Conservation (phyloP, 2,797 vertebrate species). For the Danio choprae region DNA sequence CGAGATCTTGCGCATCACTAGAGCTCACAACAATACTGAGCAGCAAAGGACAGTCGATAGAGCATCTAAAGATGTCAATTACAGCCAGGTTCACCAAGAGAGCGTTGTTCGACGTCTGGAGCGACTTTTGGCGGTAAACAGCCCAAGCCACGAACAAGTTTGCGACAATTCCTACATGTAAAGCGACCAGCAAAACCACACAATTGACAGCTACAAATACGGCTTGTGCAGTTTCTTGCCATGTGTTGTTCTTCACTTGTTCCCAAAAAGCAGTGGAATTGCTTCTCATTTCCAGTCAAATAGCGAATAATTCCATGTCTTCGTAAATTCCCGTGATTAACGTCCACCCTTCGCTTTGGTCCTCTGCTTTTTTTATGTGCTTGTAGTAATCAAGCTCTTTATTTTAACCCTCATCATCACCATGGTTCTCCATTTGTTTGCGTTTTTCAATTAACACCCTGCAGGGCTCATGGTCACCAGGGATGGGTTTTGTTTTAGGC, state of each 20-base stretch:
- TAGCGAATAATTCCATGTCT: conserved; percentile 16
- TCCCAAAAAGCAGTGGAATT: conserved; percentile 55
- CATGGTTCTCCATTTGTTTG: conserved; percentile 64
- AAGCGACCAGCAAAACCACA: conserved; percentile 70
- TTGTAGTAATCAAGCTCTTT: neutral
- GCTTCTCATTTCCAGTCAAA: conserved; percentile 71
- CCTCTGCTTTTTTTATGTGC: conserved; percentile 7
- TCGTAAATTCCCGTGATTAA: conserved; percentile 43
- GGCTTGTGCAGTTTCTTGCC: conserved; percentile 59
- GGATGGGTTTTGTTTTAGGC: conserved; percentile 69
- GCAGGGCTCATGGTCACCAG: conserved; percentile 67
- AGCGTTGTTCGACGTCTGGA: conserved; percentile 78
- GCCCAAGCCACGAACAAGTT: conserved; percentile 79
- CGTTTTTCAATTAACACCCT: conserved; percentile 78
- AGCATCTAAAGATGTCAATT: conserved; percentile 73
- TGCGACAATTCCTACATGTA: conserved; percentile 71
- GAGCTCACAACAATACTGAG: conserved; percentile 65
- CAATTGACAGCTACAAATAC: conserved; percentile 68
- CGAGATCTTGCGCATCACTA: conserved; percentile 48
- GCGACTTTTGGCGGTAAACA: conserved; percentile 74
- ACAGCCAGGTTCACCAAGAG: conserved; percentile 80
- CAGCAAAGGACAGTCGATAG: conserved; percentile 77
- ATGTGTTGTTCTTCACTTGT: conserved; percentile 54
- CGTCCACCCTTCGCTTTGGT: neutral
- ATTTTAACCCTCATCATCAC: conserved; percentile 56